Conservation (phyloP, 2,113 vertebrate species). For the Catharus bicknelli region DNA sequence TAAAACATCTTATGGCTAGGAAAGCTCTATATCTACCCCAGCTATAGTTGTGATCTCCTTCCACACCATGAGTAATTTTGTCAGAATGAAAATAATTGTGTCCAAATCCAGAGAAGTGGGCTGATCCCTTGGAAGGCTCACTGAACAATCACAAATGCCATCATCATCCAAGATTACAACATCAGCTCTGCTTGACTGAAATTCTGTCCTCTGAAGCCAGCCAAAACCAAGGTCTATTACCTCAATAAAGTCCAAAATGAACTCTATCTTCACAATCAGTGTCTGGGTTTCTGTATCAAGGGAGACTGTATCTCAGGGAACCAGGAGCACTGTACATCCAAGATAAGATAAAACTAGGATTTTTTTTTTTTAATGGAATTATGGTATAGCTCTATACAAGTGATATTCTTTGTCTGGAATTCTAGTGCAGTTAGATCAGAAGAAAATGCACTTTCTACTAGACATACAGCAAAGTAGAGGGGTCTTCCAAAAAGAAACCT, state of each 20-base stretch:
- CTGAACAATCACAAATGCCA: constrained; percentile 12
- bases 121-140: background rate
- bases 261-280: background rate
- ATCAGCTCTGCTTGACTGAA: constrained; percentile 25
- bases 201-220: constrained; percentile 11
- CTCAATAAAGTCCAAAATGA: background rate
- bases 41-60: background rate
- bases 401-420: background rate
- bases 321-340: background rate
- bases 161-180: constrained; percentile 1
- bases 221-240: background rate
- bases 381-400: background rate
- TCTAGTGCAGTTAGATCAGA: background rate
- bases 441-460: background rate
- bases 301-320: background rate
- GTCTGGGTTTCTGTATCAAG: background rate
- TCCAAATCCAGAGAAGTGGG: background rate
- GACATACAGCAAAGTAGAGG: background rate
- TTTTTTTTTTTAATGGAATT: background rate
- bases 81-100: background rate
- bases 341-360: background rate
- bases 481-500: background rate
- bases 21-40: background rate
- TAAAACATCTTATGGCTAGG: background rate
- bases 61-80: background rate